These are phyloP conservation scores for Atlantisia rogersi DNA, from an alignment of 2,113 vertebrate species.

Conservation along the genomic window DNA sequence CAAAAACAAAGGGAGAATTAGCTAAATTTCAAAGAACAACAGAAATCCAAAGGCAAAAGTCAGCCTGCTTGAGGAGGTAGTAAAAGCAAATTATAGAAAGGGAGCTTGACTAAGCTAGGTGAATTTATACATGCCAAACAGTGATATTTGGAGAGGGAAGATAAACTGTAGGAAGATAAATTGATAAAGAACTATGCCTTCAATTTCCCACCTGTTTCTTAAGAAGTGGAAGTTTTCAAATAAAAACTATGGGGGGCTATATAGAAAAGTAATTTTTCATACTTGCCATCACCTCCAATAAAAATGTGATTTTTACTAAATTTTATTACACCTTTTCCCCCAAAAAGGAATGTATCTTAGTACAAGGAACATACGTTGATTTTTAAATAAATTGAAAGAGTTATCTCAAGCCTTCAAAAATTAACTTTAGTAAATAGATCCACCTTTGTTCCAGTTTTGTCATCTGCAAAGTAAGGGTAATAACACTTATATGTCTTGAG, in stretches of 20 bases:
- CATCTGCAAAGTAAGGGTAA: background rate
- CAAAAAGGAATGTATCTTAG: background rate
- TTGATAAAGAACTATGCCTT: background rate
- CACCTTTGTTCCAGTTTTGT: background rate
- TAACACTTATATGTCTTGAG: background rate
- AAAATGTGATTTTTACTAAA: background rate
- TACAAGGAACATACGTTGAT: background rate
- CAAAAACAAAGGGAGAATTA: background rate
- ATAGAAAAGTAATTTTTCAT: background rate
- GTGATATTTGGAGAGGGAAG: background rate
- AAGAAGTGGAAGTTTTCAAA: background rate
- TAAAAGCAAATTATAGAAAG: background rate
- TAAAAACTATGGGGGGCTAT: background rate
- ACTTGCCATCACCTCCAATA: background rate
- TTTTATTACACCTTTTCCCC: background rate
- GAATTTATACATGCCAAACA: background rate
- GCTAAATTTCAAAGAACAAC: background rate
- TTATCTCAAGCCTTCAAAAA: background rate
- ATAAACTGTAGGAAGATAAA: background rate
- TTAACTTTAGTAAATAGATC: background rate
- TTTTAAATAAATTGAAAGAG: background rate
- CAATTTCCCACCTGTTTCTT: background rate
- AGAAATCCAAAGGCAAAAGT: background rate
- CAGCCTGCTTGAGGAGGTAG: background rate
- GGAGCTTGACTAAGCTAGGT: background rate